Conservation (phyloP, 2,888 invertebrate species). For the Caenorhabditis afra region DNA sequence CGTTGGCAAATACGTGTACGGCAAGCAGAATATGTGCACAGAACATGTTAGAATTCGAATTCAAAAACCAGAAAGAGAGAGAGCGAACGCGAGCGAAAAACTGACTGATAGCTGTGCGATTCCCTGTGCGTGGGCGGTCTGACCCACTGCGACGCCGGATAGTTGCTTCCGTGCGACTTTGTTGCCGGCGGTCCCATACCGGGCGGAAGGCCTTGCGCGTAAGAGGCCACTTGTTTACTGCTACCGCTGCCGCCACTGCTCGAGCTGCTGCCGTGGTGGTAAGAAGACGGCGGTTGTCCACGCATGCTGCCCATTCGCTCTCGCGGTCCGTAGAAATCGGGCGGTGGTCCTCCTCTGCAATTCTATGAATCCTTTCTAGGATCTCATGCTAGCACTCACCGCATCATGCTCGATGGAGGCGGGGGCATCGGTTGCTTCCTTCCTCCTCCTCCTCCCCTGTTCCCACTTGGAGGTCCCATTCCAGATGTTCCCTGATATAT, state of each 20-base stretch:
- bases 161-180: conserved; percentile 41
- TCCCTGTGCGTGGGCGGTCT: conserved; percentile 59
- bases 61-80: not conserved
- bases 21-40: conserved; percentile 1
- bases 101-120: conserved; percentile 54
- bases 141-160: conserved; percentile 55
- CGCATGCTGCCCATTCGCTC: conserved; percentile 46
- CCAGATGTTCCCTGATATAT: conserved; percentile 14
- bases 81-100: conserved; percentile 49
- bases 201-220: conserved; percentile 60
- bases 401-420: conserved; percentile 26
- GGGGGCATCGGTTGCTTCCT: conserved; percentile 37
- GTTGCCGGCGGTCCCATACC: conserved; percentile 55
- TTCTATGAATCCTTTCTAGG: not conserved
- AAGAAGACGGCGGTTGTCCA: conserved; percentile 43
- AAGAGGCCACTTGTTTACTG: conserved; percentile 52
- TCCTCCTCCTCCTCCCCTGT: conserved; percentile 15
- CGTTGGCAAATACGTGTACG: not conserved
- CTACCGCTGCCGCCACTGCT: conserved; percentile 3
- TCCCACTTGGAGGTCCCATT: conserved; percentile 7
- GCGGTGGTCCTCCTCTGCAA: conserved; percentile 22
- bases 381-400: not conserved
- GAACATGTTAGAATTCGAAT: not conserved
- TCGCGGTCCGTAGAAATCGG: conserved; percentile 37
- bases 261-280: conserved; percentile 31